Conservation (phyloP, 2,888 invertebrate species). For the Campoplex capitator region DNA sequence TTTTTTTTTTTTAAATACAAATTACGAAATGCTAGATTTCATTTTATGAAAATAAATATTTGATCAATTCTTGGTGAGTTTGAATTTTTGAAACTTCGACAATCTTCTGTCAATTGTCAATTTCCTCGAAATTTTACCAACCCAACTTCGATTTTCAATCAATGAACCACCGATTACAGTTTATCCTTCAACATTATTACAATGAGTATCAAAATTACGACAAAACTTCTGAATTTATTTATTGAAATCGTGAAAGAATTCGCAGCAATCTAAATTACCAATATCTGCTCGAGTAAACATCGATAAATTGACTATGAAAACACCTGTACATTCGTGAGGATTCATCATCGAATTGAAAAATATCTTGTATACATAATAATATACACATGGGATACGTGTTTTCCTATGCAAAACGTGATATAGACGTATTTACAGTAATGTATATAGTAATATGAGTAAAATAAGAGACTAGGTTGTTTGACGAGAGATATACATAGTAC, state of each 20-base stretch:
- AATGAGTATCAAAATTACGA: not conserved
- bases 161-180: not conserved
- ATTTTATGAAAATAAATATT: too few species aligned
- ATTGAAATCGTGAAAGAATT: not conserved
- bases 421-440: slow-evolving; percentile 10
- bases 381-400: not conserved
- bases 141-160: not conserved
- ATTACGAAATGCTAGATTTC: not conserved
- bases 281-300: not conserved
- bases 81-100: too few species aligned
- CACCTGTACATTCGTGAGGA: not conserved
- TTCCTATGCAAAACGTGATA: slow-evolving; percentile 33
- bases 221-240: not conserved
- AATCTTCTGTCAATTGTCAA: too few species aligned
- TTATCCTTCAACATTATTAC: not conserved
- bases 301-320: not conserved
- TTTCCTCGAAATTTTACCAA: too few species aligned
- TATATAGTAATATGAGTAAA: slow-evolving; percentile 11
- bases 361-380: not conserved
- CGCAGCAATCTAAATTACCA: not conserved
- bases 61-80: too few species aligned
- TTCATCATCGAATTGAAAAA: slow-evolving; percentile 7
- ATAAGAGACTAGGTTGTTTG: slow-evolving; percentile 63
- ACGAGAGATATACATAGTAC: slow-evolving; percentile 66
- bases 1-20: not conserved